Evolutionary conservation across 2,113 vertebrate species (phyloP).

Genomic region (Hymenochirus boettgeri): DNA sequence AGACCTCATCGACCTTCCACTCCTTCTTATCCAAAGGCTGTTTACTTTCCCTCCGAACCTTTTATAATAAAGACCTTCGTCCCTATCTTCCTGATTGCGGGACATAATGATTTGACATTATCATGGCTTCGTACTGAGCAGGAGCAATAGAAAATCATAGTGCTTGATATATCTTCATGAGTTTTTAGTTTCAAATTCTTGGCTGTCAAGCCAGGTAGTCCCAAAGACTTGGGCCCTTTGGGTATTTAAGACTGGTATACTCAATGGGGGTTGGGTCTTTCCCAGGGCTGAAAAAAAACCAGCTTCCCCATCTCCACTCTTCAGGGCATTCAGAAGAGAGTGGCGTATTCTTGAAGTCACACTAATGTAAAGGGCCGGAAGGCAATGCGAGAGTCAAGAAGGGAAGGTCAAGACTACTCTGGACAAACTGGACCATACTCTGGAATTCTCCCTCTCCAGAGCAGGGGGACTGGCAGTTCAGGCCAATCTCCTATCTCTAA

Average conservation of each 20-base stretch:
- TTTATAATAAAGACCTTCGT: conserved; percentile 52
- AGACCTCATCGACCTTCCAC: conserved; percentile 18
- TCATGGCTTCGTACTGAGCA: conserved; percentile 53
- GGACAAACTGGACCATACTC: conserved; percentile 52
- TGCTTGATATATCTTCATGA: conserved; percentile 33
- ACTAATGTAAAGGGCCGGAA: conserved; percentile 45
- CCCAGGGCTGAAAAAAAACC: conserved; percentile 41
- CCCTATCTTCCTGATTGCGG: conserved; percentile 46
- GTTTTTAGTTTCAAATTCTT: conserved; percentile 2
- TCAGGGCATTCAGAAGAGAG: conserved; percentile 55
- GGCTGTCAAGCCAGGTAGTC: conserved; percentile 52
- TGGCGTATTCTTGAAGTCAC: conserved; percentile 19
- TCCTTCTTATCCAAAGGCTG: conserved; percentile 9
- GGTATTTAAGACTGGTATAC: conserved; percentile 52
- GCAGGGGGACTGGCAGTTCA: conserved; percentile 56
- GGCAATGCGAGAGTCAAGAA: conserved; percentile 51
- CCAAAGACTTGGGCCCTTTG: conserved; percentile 62
- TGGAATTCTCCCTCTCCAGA: conserved; percentile 57
- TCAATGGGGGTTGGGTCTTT: conserved; percentile 38
- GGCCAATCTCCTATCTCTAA: conserved; percentile 55
- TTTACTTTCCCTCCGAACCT: conserved; percentile 42
- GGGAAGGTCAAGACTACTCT: conserved; percentile 51
- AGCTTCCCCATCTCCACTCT: conserved; percentile 47
- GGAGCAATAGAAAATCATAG: conserved; percentile 61
- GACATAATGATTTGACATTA: conserved; percentile 49